Evolutionary conservation across 2,888 invertebrate species (phyloP), one percentile per base, ranked within the genome.

Genomic region (Drosophila sordidapex): DNA sequence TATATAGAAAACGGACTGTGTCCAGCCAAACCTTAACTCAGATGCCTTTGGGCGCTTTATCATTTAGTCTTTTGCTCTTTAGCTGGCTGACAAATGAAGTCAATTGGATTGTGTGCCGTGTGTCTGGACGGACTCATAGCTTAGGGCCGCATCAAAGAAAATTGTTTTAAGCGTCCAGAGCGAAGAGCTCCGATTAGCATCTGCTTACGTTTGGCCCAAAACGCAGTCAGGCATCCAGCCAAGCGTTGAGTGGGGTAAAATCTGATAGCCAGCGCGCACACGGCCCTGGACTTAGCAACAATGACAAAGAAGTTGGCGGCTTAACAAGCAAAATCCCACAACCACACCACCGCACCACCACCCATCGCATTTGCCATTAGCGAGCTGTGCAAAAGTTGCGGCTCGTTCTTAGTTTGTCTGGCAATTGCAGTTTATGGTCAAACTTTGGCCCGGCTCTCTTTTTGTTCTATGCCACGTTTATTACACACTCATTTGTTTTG

Each of bases 401-500:
- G 76, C 68, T 63, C 56, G 21, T 66, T 56, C 70, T 79, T 74
- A 70, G 81, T 78, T 83, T 78, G 64, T 66, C 70, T 70, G 71
- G 81, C 83, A 74, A 81, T 79, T 87, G 89, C 87, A 87, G 74
- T 87, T 87, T 79, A 82, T 87, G 79, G 74, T 35, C 56, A 79
- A 89, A 89, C 79, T 85, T 87, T 80, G 68, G 68, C 61, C 76
- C 74, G 0, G 4, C 6, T 11, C 53, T 10, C 52, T 11, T 56
- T 48, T 18, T 33, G 31, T 33, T 29, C n/a, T 56, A n/a, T 56
- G 62, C 79, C 73, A 67, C 89, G 87, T 85, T 85, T 85, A 87
- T 87, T 87, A 84, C 89, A 72, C 89, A 81, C 83, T 86, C 87
- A 86, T 87, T 89, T 89, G 88, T 83, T 87, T 82, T 72, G 61